Conservation (phyloP, 2,113 vertebrate species). For the Nestor notabilis region DNA sequence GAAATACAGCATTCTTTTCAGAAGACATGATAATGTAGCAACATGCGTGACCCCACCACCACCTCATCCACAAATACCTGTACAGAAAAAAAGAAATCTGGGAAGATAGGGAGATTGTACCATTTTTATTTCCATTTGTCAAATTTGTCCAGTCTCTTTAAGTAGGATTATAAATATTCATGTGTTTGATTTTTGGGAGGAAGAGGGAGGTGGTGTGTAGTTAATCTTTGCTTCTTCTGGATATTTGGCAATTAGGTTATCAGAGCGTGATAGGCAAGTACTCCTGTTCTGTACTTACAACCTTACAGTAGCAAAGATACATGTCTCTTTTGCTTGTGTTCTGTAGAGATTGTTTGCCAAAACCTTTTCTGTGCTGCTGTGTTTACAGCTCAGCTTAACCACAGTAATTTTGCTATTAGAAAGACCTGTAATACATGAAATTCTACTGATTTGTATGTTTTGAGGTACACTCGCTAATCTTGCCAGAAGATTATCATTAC, state of each 20-base stretch:
- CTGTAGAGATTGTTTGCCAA: neutral
- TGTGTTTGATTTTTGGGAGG: rapidly evolving
- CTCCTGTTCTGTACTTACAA: neutral
- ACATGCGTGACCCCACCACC: neutral
- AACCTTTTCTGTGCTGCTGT: neutral
- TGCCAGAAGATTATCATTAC: neutral
- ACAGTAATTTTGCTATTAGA: neutral
- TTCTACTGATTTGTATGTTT: neutral
- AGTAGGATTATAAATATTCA: neutral
- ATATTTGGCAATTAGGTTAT: neutral
- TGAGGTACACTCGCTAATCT: neutral
- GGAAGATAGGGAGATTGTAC: neutral
- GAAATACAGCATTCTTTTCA: neutral
- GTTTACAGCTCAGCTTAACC: neutral
- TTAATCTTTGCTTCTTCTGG: neutral
- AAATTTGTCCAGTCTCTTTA: neutral
- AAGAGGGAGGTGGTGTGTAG: neutral
- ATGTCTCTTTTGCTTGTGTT: neutral
- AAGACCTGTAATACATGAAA: neutral
- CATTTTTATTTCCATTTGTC: neutral
- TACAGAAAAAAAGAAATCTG: neutral
- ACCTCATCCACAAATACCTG: neutral
- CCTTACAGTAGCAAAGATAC: neutral
- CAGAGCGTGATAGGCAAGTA: neutral
- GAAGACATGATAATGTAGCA: neutral